Base-by-base conservation (phyloP, 2,113 vertebrate genomes). In the Myrmophylax atrothorax region DNA sequence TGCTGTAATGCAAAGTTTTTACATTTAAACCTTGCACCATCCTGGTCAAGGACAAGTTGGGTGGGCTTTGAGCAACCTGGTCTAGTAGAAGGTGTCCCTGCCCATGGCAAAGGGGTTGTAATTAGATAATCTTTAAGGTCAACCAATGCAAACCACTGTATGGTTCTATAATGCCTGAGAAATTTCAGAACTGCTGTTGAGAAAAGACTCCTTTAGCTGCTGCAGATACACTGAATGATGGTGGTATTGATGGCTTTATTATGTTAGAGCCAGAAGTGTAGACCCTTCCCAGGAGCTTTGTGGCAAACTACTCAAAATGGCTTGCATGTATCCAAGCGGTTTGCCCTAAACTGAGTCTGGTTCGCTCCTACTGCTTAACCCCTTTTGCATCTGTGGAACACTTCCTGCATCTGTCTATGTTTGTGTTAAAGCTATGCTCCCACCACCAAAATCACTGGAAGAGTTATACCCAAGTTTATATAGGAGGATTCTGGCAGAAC, bases 291-390 rank as follows among this genome's bases (percentile, higher is more conserved):
- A 22, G 18, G 10, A 74, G 12, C 29, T 89, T 38, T 84, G 33
- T 64, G 64, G 8, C 0, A 2, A 24, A 25, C 22, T 74, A 14
- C 38, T 73, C 28, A 68, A 66, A 73, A 69, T 6, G 6, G 3
- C 44, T 55, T 16, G 11, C 18, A 28, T 0, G 1, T 11, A 40
- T 4, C 3, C 12, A 24, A 33, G 16, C 4, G 18, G 37, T 18
- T n/a, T 67, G 10, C 58, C 47, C 22, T 62, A 62, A 64, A 56
- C 16, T 14, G 38, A 35, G 16, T 22, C 13, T 0, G 0, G 2
- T 59, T 66, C 67, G 5, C 18, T 84, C 18, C 68, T 46, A 7
- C 4, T n/a, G 25, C 19, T 69, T 66, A 64, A 77, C 3, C 7
- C 25, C 5, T 46, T 46, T 47, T 18, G 22, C 23, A 33, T 17